Percentiles rank a stretch among this genome's conserved stretches.
These are phyloP conservation scores for Mylabris phalerata DNA, from an alignment of 1,140 invertebrate species.

Conservation along the genomic window DNA sequence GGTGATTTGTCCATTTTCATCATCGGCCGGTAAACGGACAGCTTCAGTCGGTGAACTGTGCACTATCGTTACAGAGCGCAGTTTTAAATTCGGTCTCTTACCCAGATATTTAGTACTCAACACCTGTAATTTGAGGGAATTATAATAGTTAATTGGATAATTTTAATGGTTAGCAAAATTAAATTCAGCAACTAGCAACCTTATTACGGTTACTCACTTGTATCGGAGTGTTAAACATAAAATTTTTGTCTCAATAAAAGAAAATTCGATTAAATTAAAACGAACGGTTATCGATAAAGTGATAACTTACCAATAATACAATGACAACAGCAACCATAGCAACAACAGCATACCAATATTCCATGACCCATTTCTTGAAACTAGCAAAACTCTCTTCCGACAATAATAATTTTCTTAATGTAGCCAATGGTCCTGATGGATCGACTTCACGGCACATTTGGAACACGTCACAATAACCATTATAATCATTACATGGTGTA, in stretches of 20 bases:
- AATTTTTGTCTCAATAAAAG: background rate
- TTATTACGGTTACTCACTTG: too few relatives aligned
- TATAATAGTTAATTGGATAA: background rate
- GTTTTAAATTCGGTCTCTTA: conserved; percentile 67
- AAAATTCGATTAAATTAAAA: background rate
- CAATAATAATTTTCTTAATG: conserved; percentile 75
- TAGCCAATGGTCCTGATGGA: conserved; percentile 90
- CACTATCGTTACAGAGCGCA: conserved; percentile 77
- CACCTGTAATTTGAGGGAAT: conserved; percentile 49
- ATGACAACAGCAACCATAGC: conserved; percentile 68
- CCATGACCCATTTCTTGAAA: conserved; percentile 75
- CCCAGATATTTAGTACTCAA: conserved; percentile 70
- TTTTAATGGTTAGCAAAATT: too few relatives aligned
- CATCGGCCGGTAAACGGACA: conserved; percentile 67
- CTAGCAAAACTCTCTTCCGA: conserved; percentile 84
- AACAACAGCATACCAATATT: conserved; percentile 79
- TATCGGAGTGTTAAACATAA: background rate
- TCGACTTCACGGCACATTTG: conserved; percentile 94
- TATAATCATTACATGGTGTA: conserved; percentile 96
- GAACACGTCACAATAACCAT: conserved; percentile 99
- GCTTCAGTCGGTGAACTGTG: conserved; percentile 80
- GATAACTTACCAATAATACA: conserved; percentile 64
- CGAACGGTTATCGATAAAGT: too few relatives aligned
- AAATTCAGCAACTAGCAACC: background rate
- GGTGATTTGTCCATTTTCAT: conserved; percentile 52